Evolutionary conservation across 2,888 invertebrate genomes (phyloP).

Genomic region (Piscicola geometra): DNA sequence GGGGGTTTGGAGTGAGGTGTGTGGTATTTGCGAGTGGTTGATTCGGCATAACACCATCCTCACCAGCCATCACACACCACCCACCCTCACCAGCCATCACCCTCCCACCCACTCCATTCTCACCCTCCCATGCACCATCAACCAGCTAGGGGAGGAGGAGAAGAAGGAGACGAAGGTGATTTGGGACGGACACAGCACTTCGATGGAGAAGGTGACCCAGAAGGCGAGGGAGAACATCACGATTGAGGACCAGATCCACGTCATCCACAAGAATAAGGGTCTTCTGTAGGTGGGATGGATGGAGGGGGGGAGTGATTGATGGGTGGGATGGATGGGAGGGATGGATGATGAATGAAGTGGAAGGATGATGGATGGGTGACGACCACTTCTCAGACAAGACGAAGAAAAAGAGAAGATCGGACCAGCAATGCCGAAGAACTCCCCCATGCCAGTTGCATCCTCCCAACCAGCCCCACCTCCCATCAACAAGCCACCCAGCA

Average conservation of each 20-base stretch:
- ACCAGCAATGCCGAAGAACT: conserved; percentile 61
- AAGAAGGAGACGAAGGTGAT: conserved; percentile 81
- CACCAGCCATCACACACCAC: no score
- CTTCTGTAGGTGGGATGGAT: conserved; percentile 60
- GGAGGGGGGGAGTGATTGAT: not conserved
- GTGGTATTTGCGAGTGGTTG: not conserved
- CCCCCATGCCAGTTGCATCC: conserved; percentile 45
- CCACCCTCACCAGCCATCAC: no score
- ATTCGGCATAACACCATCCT: not conserved
- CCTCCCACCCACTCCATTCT: no score
- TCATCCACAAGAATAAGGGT: conserved; percentile 80
- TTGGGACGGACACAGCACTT: conserved; percentile 97
- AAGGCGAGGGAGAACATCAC: conserved; percentile 92
- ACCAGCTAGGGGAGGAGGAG: conserved; percentile 48
- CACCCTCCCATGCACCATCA: no score
- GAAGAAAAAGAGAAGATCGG: conserved; percentile 96
- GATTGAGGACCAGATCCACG: conserved; percentile 91
- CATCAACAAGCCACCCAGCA: not conserved
- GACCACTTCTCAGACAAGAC: conserved; percentile 63
- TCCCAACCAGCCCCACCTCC: conserved; percentile 42
- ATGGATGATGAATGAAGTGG: no score
- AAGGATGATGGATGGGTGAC: no score
- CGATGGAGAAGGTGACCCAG: conserved; percentile 88
- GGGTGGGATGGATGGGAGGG: no score
- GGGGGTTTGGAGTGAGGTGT: not conserved